Evolutionary conservation across 2,888 invertebrate species (phyloP), one percentile per base, ranked within the genome.

Genomic region (Hypsopygia costalis): DNA sequence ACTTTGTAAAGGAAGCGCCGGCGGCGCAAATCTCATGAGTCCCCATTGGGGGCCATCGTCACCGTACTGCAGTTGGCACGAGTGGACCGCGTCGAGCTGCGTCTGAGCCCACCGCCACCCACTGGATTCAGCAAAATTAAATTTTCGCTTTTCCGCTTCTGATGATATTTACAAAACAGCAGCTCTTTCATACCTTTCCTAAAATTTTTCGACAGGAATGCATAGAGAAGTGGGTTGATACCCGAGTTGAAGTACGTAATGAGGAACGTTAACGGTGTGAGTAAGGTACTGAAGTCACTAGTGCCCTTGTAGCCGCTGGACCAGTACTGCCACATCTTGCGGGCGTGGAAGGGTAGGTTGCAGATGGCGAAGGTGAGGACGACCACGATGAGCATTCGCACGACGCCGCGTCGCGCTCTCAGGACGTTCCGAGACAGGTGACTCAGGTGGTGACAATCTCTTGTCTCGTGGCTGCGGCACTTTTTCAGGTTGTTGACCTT

Each of bases 201-300:
- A 75, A 96, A 96, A 65, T 95, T 94, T 47, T 94, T 92, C 3
- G 92, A 92, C 38, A 97, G 88, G 71, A 97, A 95, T 2, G 97
- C 97, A 80, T 97, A 98, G 6, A 98, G 90, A 37, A 97, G 86
- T 0, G 97, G 97, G 81, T 98, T 97, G 49, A 97, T 92, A 34
- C 94, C 97, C 10, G 96, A 97, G 88, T 97, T 97, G 78, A 95
- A 93, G 75, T 97, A 98, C 31, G 97, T 93, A 55, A 96, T 91
- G 46, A 97, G 91, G 78, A 95, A 97, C 12, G 96, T 96, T 46
- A 96, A 90, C 1, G 97, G 97, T 6, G 96, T 96, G 46, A 97
- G 90, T 10, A 95, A 82, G 5, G 93, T 93, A 63, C 94, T 94
- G 69, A 95, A 94, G 64, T 93, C 92, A 47, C 93, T 92, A 58